Percentiles rank a stretch among this genome's conserved stretches.
These are phyloP conservation scores for Diadophis punctatus DNA, from an alignment of 2,113 vertebrate genomes.

Conservation along the genomic window DNA sequence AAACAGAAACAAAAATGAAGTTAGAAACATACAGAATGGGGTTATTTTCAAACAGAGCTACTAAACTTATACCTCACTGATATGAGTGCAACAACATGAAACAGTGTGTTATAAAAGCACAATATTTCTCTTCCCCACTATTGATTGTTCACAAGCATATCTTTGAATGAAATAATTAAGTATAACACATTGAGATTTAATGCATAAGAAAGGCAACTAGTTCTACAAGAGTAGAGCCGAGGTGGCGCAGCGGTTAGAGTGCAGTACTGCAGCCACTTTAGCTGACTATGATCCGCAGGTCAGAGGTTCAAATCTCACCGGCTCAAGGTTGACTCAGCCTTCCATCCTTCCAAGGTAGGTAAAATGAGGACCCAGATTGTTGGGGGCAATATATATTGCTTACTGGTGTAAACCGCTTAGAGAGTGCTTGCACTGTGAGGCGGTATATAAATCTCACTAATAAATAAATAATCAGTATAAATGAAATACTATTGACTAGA, in stretches of 20 bases:
- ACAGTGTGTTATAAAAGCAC: fast-evolving
- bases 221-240: too few relatives aligned
- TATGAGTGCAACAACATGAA: background rate
- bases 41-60: background rate
- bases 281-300: too few relatives aligned
- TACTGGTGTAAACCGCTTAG: too few relatives aligned
- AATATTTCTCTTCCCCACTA: background rate
- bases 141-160: background rate
- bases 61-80: background rate
- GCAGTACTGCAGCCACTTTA: too few relatives aligned
- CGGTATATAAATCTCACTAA: too few relatives aligned
- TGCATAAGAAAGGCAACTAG: background rate
- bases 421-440: too few relatives aligned
- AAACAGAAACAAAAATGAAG: background rate
- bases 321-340: too few relatives aligned
- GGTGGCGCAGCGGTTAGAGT: too few relatives aligned
- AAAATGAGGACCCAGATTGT: too few relatives aligned
- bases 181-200: background rate
- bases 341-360: too few relatives aligned
- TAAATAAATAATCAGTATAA: background rate
- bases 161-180: background rate
- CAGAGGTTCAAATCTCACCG: too few relatives aligned
- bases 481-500: background rate
- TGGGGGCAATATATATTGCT: too few relatives aligned
- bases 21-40: background rate